Evolutionary conservation across 2,888 invertebrate genomes (phyloP).

Genomic region (Nomada fucata): DNA sequence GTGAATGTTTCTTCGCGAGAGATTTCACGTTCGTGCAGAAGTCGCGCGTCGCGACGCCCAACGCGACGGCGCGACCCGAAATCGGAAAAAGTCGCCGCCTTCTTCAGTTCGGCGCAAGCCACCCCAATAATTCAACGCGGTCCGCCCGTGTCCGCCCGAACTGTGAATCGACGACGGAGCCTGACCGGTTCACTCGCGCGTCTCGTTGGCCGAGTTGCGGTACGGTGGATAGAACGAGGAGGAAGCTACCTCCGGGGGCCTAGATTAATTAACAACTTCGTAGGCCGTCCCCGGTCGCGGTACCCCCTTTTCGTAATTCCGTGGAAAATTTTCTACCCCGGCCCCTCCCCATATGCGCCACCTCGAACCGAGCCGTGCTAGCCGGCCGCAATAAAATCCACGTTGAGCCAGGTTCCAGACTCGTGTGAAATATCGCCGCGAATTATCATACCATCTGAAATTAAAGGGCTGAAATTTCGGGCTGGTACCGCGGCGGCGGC

Average conservation of each 20-base stretch:
- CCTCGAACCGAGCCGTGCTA: slow-evolving; percentile 11
- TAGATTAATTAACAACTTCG: slow-evolving; percentile 73
- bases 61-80: background rate
- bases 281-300: slow-evolving; percentile 60
- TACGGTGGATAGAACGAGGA: slow-evolving; percentile 12
- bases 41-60: background rate
- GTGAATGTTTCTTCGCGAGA: background rate
- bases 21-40: background rate
- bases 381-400: slow-evolving; percentile 76
- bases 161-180: slow-evolving; percentile 17
- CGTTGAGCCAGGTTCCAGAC: slow-evolving; percentile 79
- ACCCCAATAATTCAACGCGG: slow-evolving; percentile 1
- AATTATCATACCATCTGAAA: slow-evolving; percentile 83
- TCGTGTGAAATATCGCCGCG: slow-evolving; percentile 81
- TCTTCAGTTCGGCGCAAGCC: background rate
- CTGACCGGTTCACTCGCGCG: slow-evolving; percentile 17
- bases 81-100: background rate
- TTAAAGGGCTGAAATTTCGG: slow-evolving; percentile 82
- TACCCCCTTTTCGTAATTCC: slow-evolving; percentile 68
- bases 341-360: background rate
- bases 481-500: slow-evolving; percentile 61
- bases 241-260: slow-evolving; percentile 54
- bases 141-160: background rate
- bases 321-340: slow-evolving; percentile 63
- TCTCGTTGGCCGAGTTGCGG: slow-evolving; percentile 22